phyloP scores from a whole-genome alignment of 2,797 vertebrate species.

The Amniataba percoides region DNA sequence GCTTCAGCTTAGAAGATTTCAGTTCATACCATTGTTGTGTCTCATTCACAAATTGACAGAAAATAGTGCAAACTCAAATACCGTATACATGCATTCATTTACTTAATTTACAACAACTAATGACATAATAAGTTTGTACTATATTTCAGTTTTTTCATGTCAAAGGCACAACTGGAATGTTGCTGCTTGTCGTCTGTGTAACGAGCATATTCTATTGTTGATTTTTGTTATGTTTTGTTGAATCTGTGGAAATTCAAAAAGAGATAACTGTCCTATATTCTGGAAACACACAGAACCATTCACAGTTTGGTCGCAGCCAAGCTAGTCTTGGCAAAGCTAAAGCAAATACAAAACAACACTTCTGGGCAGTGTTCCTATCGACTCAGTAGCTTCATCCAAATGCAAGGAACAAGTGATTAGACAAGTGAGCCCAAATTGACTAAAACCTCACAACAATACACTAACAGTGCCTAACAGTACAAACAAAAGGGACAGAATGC shows the following conservation, averaged over 20 bases:
- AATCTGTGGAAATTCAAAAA: constrained; percentile 47
- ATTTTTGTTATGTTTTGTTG: constrained; percentile 45
- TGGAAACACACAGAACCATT: constrained; percentile 40
- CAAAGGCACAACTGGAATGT: constrained; percentile 2
- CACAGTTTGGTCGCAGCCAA: constrained; percentile 63
- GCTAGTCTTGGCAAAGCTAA: constrained; percentile 65
- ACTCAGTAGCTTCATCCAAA: constrained; percentile 64
- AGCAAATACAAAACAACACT: constrained; percentile 68
- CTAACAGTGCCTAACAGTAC: constrained; percentile 40
- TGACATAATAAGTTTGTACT: constrained; percentile 35
- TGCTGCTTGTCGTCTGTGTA: not conserved
- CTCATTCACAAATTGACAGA: not conserved
- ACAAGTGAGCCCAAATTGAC: constrained; percentile 67
- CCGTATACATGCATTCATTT: not conserved
- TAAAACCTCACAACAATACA: constrained; percentile 65
- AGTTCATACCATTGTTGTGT: not conserved
- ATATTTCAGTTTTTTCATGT: not conserved
- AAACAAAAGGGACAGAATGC: constrained; percentile 54
- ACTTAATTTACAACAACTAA: constrained; percentile 38
- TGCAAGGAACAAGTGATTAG: constrained; percentile 72
- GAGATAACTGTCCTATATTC: constrained; percentile 40
- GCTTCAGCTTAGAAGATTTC: not conserved
- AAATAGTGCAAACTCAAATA: not conserved
- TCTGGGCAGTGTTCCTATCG: constrained; percentile 69
- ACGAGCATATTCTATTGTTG: constrained; percentile 17